Evolutionary conservation across 2,888 invertebrate species (phyloP), one percentile per base, ranked within the genome.

Genomic region (Drosophila crucigera): DNA sequence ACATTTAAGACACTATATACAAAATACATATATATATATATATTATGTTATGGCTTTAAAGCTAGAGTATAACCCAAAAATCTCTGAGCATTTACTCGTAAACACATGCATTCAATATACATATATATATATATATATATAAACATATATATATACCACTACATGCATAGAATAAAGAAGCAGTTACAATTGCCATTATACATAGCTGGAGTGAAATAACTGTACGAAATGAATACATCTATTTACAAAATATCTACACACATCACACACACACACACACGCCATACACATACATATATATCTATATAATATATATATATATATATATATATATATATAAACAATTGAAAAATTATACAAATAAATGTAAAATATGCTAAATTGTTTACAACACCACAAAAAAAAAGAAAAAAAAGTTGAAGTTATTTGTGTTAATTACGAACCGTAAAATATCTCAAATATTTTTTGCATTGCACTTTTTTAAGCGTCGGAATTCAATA

Each of bases 361-460:
- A 83, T 87, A 89, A 73, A 66, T 80, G 81, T 71, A 78, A 82
- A 89, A 73, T 82, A 87, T 84, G 90, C 84, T 71, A 82, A 89
- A 87, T 72, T 75, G 89, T 89, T 83, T 83, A 89, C 84, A 89
- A 75, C 78, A 72, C 73, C 60, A 65, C 52, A 56, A 43, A 54
- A 52, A 39, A n/a, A 31, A 5, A 39, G 61, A 50, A 56, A 43
- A 39, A 39, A 31, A 56, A 30, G 11, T 39, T 56, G 3, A 28
- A 55, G 4, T 31, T n/a, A 31, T 50, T 59, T 72, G 14, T 49
- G 10, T 41, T 37, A 33, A 61, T 53, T 49, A 16, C 14, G 35
- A 30, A 10, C 16, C 9, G 25, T 9, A 19, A 16, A 56, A 28
- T 3, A 11, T 19, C 41, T 4, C 0, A 41, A 30, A 43, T 41